phyloP scores from a whole-genome alignment of 2,113 vertebrate species.

The Solea senegalensis region DNA sequence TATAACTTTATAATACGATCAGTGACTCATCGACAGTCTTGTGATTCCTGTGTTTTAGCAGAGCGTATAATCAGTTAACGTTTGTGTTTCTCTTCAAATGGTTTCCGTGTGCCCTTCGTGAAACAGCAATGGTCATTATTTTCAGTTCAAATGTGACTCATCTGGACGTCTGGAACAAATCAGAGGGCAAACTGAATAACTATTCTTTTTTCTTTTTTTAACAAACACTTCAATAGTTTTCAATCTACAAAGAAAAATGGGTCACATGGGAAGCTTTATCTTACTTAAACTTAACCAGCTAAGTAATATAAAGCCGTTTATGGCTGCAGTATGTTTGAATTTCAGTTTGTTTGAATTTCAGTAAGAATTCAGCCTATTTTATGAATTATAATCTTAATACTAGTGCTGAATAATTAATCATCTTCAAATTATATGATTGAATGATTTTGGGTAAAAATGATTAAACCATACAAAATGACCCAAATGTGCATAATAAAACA shows the following conservation, averaged over 20 bases:
- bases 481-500: no score
- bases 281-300: no score
- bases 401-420: no score
- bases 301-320: no score
- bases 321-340: not conserved
- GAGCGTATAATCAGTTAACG: not conserved
- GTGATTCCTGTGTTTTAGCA: constrained; percentile 1
- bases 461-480: no score
- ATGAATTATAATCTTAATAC: no score
- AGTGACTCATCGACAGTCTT: constrained; percentile 18
- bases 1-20: not conserved
- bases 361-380: not conserved
- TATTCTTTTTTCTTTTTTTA: not conserved
- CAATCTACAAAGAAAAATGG: not conserved
- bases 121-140: constrained; percentile 19
- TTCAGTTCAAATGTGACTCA: constrained; percentile 49
- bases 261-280: no score
- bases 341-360: not conserved
- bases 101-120: constrained; percentile 8
- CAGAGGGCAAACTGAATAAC: not conserved
- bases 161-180: constrained; percentile 48
- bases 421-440: no score
- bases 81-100: constrained; percentile 7
- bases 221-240: constrained; percentile 1
- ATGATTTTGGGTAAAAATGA: no score